Conservation (phyloP, 2,113 vertebrate species). For the Gopherus evgoodei region DNA sequence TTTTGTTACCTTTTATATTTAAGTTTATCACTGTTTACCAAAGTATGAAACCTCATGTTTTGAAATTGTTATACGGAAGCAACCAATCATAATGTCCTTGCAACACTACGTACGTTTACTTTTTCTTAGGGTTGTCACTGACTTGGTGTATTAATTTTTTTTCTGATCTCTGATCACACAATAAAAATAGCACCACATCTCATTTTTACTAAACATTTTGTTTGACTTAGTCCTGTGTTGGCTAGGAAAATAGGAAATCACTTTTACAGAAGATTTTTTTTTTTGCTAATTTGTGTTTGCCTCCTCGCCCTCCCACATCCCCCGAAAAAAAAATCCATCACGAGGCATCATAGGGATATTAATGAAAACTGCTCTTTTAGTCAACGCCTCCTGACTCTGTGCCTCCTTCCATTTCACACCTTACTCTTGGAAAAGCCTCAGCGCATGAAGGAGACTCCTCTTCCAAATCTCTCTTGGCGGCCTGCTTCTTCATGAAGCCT, state of each 20-base stretch:
- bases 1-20: constrained; percentile 1
- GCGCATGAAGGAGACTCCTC: not conserved
- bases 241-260: not conserved
- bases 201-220: not conserved
- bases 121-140: not conserved
- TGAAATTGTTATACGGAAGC: not conserved
- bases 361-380: not conserved
- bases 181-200: not conserved
- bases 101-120: not conserved
- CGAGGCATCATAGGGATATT: not conserved
- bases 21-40: not conserved
- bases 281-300: not conserved
- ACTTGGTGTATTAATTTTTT: not conserved
- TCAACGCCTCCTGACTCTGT: not conserved
- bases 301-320: not conserved
- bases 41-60: not conserved
- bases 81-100: not conserved
- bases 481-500: not conserved
- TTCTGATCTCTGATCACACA: not conserved
- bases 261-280: not conserved
- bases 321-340: not conserved
- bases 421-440: not conserved
- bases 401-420: not conserved
- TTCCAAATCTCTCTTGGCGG: not conserved
- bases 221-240: not conserved